These are phyloP conservation scores for Automeris io DNA, from an alignment of 2,888 invertebrate species.

Conservation along the genomic window DNA sequence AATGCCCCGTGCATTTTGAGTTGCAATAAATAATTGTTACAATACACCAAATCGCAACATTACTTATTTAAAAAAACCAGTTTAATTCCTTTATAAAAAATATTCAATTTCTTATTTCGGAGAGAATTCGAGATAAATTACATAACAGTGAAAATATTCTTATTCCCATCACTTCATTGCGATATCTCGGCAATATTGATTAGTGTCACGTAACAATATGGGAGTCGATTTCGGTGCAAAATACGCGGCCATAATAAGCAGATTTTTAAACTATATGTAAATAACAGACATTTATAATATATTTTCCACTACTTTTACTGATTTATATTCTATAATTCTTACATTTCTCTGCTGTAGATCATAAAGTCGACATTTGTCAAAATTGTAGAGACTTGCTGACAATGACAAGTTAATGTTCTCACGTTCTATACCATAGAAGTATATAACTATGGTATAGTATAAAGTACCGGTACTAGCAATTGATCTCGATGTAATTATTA, in stretches of 20 bases:
- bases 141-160: slow-evolving; percentile 5
- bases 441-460: too few relatives aligned
- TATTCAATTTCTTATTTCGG: slow-evolving; percentile 1
- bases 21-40: too few relatives aligned
- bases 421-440: too few relatives aligned
- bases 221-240: not conserved
- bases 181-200: not conserved
- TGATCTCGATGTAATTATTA: slow-evolving; percentile 25
- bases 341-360: too few relatives aligned
- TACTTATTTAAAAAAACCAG: slow-evolving; percentile 4
- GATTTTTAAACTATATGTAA: too few relatives aligned
- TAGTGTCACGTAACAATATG: not conserved
- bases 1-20: not conserved
- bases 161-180: not conserved
- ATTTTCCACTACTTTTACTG: too few relatives aligned
- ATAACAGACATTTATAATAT: too few relatives aligned
- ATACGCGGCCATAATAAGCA: too few relatives aligned
- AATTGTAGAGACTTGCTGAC: too few relatives aligned
- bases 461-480: not conserved
- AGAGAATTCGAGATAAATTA: slow-evolving; percentile 4
- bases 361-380: too few relatives aligned
- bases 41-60: slow-evolving; percentile 3
- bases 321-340: too few relatives aligned
- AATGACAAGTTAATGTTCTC: too few relatives aligned
- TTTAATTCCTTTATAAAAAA: not conserved